Percentiles rank a stretch among this genome's conserved stretches.
These are phyloP conservation scores for Lampris incognitus DNA, from an alignment of 2,113 vertebrate species.

Conservation along the genomic window DNA sequence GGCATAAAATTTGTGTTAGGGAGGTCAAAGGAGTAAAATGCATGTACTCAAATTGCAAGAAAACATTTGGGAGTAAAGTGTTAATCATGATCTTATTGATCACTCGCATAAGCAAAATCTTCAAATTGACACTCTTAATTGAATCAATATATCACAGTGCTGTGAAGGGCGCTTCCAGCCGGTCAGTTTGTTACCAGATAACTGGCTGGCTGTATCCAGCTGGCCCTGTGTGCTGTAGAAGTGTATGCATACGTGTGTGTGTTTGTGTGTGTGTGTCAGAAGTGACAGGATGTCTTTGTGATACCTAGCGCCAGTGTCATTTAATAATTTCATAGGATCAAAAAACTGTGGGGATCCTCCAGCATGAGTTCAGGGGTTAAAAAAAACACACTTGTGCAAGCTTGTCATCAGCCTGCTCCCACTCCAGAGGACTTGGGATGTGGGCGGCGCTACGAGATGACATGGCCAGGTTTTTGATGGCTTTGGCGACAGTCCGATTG, in stretches of 20 bases:
- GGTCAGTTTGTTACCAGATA: not conserved
- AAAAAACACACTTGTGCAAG: not conserved
- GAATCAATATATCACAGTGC: not conserved
- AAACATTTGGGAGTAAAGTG: too few relatives aligned
- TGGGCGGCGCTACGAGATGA: not conserved
- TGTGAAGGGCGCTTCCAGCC: not conserved
- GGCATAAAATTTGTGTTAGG: too few relatives aligned
- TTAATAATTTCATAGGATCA: not conserved
- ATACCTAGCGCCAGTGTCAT: not conserved
- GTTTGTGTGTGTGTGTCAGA: too few relatives aligned
- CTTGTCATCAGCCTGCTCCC: not conserved
- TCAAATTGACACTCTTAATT: not conserved
- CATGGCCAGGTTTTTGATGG: not conserved
- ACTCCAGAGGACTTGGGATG: not conserved
- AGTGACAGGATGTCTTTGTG: slow-evolving; percentile 1
- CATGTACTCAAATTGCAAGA: too few relatives aligned
- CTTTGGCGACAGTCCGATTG: not conserved
- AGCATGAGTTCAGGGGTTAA: not conserved
- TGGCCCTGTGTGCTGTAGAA: not conserved
- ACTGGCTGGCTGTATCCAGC: not conserved
- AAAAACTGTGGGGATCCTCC: not conserved
- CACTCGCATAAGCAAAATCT: too few relatives aligned
- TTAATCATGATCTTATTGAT: too few relatives aligned
- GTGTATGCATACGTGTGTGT: too few relatives aligned
- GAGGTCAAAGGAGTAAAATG: too few relatives aligned